Conservation (phyloP, 2,888 invertebrate genomes). For the Drosophila helvetica region DNA sequence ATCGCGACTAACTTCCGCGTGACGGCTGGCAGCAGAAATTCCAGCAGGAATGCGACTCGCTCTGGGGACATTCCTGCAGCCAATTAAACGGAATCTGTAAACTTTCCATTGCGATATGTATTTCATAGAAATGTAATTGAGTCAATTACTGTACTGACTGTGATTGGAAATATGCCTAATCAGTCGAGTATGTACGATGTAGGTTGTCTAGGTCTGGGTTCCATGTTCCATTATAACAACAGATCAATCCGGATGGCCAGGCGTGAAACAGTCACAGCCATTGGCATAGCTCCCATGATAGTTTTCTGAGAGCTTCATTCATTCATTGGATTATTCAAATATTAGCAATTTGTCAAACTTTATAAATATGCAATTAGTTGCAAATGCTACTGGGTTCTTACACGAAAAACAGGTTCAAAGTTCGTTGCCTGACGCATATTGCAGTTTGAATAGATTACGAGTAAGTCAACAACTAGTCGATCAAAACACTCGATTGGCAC, state of each 20-base stretch:
- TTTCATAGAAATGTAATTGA: slow-evolving; percentile 29
- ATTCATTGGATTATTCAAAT: slow-evolving; percentile 31
- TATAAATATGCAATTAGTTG: slow-evolving; percentile 40
- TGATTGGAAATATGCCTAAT: slow-evolving; percentile 5
- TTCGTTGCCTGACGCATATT: slow-evolving; percentile 46
- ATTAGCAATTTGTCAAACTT: slow-evolving; percentile 12
- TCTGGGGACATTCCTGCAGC: slow-evolving; percentile 35
- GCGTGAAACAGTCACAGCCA: slow-evolving; percentile 10
- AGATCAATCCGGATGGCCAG: slow-evolving; percentile 13
- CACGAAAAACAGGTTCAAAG: slow-evolving; percentile 46
- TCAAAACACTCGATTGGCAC: slow-evolving; percentile 9
- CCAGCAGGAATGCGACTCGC: slow-evolving; percentile 24
- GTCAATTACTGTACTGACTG: slow-evolving; percentile 7
- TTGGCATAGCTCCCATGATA: slow-evolving; percentile 3
- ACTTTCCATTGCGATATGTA: slow-evolving; percentile 18
- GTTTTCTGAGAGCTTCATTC: slow-evolving; percentile 31
- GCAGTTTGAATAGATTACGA: slow-evolving; percentile 46
- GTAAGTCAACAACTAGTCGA: slow-evolving; percentile 25
- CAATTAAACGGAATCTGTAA: slow-evolving; percentile 32
- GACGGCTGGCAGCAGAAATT: slow-evolving; percentile 8
- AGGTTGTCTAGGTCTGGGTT: slow-evolving; percentile 6
- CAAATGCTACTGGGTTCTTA: slow-evolving; percentile 7
- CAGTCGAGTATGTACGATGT: slow-evolving; percentile 6
- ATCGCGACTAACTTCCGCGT: slow-evolving; percentile 32
- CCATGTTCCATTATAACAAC: background rate